phyloP scores from a whole-genome alignment of 2,888 invertebrate genomes.

The Bhutanitis thaidina region DNA sequence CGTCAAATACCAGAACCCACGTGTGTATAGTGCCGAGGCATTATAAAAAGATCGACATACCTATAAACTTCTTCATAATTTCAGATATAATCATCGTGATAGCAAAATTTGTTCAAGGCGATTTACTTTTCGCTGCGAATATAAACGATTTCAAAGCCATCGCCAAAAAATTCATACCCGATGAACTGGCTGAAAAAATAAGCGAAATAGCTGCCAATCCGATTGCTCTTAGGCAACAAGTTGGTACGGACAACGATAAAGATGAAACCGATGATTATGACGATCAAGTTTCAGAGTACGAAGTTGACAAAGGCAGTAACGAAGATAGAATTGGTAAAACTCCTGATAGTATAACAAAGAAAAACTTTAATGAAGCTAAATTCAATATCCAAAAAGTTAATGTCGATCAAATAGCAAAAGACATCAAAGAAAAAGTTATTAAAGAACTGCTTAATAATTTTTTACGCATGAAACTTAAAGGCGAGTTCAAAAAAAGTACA shows the following conservation, averaged over 20 bases:
- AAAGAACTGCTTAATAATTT: conserved; percentile 3
- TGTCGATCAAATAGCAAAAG: conserved; percentile 1
- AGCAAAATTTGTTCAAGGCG: background rate
- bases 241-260: background rate
- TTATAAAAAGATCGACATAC: too few species aligned
- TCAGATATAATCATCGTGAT: conserved; percentile 1
- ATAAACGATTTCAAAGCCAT: conserved; percentile 2
- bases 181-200: background rate
- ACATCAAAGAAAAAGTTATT: conserved; percentile 6
- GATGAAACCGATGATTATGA: background rate
- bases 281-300: background rate
- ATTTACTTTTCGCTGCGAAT: conserved; percentile 8
- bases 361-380: background rate
- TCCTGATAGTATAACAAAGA: background rate
- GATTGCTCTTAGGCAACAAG: background rate
- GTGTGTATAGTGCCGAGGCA: too few species aligned
- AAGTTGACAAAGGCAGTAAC: background rate
- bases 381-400: background rate
- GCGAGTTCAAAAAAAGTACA: background rate
- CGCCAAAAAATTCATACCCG: background rate
- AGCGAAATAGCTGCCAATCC: background rate
- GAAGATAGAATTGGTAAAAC: background rate
- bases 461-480: background rate
- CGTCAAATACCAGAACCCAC: too few species aligned
- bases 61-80: background rate